These are phyloP conservation scores for Drosophila grimshawi DNA, from an alignment of 1,140 invertebrate genomes.

Conservation along the genomic window DNA sequence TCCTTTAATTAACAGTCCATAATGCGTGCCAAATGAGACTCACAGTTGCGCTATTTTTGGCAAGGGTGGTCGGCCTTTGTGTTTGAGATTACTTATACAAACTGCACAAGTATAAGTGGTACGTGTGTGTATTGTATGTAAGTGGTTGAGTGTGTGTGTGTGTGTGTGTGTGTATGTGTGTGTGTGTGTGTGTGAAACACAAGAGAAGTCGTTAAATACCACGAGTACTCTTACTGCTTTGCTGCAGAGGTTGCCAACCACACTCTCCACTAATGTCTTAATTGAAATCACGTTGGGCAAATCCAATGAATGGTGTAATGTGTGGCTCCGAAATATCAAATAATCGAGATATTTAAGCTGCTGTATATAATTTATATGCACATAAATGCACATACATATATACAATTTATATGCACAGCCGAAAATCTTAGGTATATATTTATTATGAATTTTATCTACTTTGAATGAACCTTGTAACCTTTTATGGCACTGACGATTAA, in stretches of 20 bases:
- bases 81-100: constrained; percentile 23
- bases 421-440: too few relatives aligned
- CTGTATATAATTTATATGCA: too few relatives aligned
- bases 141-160: too few relatives aligned
- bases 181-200: background rate
- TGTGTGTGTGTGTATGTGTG: background rate
- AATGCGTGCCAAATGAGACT: constrained; percentile 36
- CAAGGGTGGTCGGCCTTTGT: background rate
- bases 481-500: too few relatives aligned
- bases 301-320: constrained; percentile 2
- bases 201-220: constrained; percentile 37
- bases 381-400: too few relatives aligned
- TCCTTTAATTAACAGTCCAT: constrained; percentile 54
- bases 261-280: constrained; percentile 7
- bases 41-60: background rate
- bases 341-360: too few relatives aligned
- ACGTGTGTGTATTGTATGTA: background rate
- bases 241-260: background rate
- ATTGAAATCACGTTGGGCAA: constrained; percentile 10
- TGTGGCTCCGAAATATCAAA: too few relatives aligned
- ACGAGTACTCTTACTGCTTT: background rate
- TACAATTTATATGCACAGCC: too few relatives aligned
- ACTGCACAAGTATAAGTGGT: constrained; percentile 3
- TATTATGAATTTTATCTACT: too few relatives aligned
- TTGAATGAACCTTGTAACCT: too few relatives aligned